phyloP scores from a whole-genome alignment of 2,888 invertebrate genomes.

The Disparrhopalites patrizii region DNA sequence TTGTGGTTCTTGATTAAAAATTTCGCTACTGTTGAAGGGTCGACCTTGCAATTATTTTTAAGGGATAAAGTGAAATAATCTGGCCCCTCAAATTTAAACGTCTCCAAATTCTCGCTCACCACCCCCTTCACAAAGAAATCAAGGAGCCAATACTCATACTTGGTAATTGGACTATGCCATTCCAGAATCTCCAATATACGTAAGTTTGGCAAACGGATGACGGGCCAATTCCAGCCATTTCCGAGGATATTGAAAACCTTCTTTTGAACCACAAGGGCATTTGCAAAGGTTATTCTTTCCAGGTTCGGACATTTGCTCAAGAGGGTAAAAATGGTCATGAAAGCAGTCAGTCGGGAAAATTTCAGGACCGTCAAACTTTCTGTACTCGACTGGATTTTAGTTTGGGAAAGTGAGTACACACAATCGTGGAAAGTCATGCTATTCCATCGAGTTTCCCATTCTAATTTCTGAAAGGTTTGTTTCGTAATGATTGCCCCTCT shows the following conservation, averaged over 20 bases:
- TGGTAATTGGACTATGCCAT: background rate
- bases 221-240: background rate
- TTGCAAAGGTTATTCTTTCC: background rate
- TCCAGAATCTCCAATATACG: background rate
- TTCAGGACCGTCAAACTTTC: background rate
- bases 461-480: background rate
- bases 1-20: background rate
- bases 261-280: constrained; percentile 7
- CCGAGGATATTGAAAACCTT: background rate
- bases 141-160: constrained; percentile 3
- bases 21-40: background rate
- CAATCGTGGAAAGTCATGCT: constrained; percentile 7
- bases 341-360: constrained; percentile 14
- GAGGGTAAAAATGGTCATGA: background rate
- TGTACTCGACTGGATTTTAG: background rate
- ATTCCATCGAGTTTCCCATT: background rate
- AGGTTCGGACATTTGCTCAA: constrained; percentile 3
- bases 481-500: constrained; percentile 1
- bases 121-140: background rate
- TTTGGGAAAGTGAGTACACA: background rate
- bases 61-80: background rate
- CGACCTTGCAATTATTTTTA: background rate
- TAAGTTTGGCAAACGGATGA: background rate
- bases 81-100: background rate
- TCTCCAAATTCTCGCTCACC: background rate